A percentile compares a stretch with the other conserved stretches of the same genome.
phyloP scores from a whole-genome alignment of 1,140 invertebrate genomes.

The Lanistes nyassanus region DNA sequence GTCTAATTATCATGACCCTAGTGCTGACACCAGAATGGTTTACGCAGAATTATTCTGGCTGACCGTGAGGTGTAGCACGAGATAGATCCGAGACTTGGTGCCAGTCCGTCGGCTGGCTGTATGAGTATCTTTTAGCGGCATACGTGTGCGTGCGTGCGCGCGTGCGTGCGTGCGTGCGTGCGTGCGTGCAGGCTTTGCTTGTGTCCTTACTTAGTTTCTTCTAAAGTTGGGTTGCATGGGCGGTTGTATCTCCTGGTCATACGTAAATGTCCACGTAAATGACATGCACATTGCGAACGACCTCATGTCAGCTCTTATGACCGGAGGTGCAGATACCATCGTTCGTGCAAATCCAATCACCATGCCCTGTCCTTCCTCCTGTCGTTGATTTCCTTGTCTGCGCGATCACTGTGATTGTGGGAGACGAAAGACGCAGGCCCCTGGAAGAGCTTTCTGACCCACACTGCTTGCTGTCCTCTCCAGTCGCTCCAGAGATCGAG shows the following conservation, averaged over 20 bases:
- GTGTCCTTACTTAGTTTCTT: not conserved
- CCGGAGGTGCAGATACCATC: not conserved
- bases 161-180: constrained; percentile 11
- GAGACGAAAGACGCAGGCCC: too few relatives aligned
- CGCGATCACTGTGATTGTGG: too few relatives aligned
- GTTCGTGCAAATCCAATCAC: not conserved
- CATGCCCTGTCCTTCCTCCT: not conserved
- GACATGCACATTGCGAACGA: not conserved
- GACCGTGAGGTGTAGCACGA: not conserved
- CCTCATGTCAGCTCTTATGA: not conserved
- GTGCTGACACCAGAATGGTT: too few relatives aligned
- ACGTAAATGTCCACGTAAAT: not conserved
- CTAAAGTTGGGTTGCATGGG: not conserved
- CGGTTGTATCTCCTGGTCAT: too few relatives aligned
- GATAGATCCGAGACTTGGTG: not conserved
- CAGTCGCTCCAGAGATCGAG: constrained; percentile 61
- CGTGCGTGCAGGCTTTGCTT: not conserved
- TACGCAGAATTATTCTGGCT: not conserved
- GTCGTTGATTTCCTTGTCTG: not conserved
- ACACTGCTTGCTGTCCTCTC: constrained; percentile 13
- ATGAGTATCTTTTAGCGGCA: not conserved
- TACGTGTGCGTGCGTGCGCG: not conserved
- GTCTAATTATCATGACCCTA: too few relatives aligned
- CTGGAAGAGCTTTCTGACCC: not conserved
- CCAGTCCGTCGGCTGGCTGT: not conserved